Conservation (phyloP, 2,888 invertebrate genomes). For the Zygaena filipendulae region DNA sequence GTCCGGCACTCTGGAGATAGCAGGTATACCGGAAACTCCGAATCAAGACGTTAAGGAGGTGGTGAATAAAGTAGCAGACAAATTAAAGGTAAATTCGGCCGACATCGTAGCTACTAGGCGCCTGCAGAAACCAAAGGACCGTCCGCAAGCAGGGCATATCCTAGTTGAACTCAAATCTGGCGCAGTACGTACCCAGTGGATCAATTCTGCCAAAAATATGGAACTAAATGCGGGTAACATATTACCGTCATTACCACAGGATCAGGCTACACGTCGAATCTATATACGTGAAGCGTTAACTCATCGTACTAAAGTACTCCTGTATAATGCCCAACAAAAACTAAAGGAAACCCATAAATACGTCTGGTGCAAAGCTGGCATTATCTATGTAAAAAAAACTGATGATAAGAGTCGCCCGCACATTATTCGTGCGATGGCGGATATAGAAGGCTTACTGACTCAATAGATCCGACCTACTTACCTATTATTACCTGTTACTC, state of each 20-base stretch:
- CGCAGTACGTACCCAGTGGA: conserved; percentile 13
- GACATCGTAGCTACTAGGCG: conserved; percentile 10
- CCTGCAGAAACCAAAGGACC: conserved; percentile 13
- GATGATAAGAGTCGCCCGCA: not conserved
- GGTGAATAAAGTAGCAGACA: conserved; percentile 11
- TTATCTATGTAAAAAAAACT: not conserved
- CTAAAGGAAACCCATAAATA: not conserved
- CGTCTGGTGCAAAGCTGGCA: not conserved
- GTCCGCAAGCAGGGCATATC: too few species aligned
- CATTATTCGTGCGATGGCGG: too few species aligned
- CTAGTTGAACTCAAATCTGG: too few species aligned
- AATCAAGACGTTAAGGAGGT: conserved; percentile 5
- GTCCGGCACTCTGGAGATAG: conserved; percentile 8
- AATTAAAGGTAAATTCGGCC: conserved; percentile 9
- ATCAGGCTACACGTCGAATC: too few species aligned
- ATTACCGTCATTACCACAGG: too few species aligned
- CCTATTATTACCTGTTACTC: not conserved
- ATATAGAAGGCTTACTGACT: too few species aligned
- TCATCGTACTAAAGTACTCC: not conserved
- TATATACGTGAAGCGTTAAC: not conserved
- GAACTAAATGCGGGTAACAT: too few species aligned
- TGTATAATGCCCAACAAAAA: not conserved
- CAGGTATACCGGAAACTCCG: conserved; percentile 9
- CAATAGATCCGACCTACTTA: too few species aligned
- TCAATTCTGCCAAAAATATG: too few species aligned